phyloP scores from a whole-genome alignment of 2,113 vertebrate genomes.

The Tor tambroides region DNA sequence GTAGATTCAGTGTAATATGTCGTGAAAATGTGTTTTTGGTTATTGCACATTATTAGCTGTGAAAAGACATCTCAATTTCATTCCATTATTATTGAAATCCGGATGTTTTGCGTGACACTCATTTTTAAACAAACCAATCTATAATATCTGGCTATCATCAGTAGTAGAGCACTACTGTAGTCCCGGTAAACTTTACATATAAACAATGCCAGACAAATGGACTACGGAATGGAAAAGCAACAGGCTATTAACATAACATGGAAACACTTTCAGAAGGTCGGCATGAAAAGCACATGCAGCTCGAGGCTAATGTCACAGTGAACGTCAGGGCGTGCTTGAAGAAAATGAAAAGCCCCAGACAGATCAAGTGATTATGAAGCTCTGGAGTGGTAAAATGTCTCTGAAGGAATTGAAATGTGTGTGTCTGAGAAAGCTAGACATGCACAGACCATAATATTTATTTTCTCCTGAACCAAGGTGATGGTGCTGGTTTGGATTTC shows the following conservation, averaged over 20 bases:
- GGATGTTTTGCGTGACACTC: neutral
- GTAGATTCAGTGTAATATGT: neutral
- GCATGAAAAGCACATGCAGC: neutral
- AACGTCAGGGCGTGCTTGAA: conserved; percentile 1
- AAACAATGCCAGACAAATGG: conserved; percentile 8
- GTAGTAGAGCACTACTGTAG: neutral
- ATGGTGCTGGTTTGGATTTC: neutral
- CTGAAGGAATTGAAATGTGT: neutral
- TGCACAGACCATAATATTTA: neutral
- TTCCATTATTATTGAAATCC: neutral
- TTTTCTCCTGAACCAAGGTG: neutral
- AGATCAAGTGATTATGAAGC: conserved; percentile 50
- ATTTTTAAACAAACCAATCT: neutral
- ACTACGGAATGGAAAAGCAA: neutral
- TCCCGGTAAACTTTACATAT: neutral
- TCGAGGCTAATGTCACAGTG: conserved; percentile 10
- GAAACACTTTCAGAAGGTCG: neutral
- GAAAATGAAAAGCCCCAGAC: conserved; percentile 32
- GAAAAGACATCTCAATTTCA: neutral
- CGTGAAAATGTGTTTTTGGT: neutral
- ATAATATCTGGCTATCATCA: neutral
- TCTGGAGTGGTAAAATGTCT: conserved; percentile 8
- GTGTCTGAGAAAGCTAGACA: neutral
- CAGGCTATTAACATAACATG: conserved; percentile 9
- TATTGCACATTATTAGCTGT: neutral